Evolutionary conservation across 2,888 invertebrate genomes (phyloP), one percentile per base, ranked within the genome.

Genomic region (Nephrotoma appendiculata): DNA sequence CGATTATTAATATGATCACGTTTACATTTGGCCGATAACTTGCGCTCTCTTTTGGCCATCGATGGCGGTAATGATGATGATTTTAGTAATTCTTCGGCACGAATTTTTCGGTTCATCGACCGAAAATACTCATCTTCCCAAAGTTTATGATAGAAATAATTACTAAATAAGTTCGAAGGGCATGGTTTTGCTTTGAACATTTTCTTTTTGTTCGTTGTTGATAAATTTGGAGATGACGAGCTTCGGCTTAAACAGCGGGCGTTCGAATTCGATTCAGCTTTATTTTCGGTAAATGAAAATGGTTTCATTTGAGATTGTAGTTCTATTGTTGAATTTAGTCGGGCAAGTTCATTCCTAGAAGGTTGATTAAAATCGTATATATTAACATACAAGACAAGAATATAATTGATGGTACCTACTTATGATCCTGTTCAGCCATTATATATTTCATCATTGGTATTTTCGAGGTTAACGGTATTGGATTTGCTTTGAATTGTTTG

Each of bases 391-490:
- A 12, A 41, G 5, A 6, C 41, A 7, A 87, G 45, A 48, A 12
- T 31, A 45, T 42, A 41, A 31, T 44, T 4, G 4, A 31, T 11
- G 2, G 4, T 42, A 86, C 48, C 45, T 84, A 95, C 95, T 95
- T 94, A 92, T 94, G 93, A 89, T 95, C 95, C 90, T 95, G 95
- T 88, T 95, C 95, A 88, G 94, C 94, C 89, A 95, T 92, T 88
- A 96, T 94, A 92, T 95, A 95, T 89, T 95, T 94, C 89, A 95
- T 95, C 15, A 95, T 92, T 0, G 95, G 95, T 87, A 96, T 94
- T 89, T 94, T 93, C 0, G 95, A 95, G 88, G 95, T 94, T 57
- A 95, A 93, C 0, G 95, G 95, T 87, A 95, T 93, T 2, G 95
- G 94, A 89, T 93, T 93, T 1, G 94, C 94, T 89, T 92, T 92